A percentile compares a stretch with the other conserved stretches of the same genome.
These are phyloP conservation scores for Neodiprion pinetum DNA, from an alignment of 1,140 invertebrate species.

Conservation along the genomic window DNA sequence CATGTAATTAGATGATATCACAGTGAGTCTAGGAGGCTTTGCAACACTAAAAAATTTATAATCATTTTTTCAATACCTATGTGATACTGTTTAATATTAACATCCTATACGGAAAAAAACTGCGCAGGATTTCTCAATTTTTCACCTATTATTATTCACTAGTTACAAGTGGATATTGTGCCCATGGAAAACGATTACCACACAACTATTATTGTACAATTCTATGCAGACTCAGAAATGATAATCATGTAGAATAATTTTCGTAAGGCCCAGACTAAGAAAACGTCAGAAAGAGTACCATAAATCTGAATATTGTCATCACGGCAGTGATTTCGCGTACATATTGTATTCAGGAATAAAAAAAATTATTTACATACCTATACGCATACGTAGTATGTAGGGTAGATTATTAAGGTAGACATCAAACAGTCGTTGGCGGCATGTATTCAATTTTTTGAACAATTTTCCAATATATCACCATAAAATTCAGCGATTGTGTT, in stretches of 20 bases:
- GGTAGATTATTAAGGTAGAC: not conserved
- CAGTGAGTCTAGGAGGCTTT: not conserved
- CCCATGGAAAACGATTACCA: no score
- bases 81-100: no score
- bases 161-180: not conserved
- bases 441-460: not conserved
- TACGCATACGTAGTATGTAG: no score
- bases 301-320: not conserved
- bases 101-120: not conserved
- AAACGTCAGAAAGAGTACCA: constrained; percentile 1
- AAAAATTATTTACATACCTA: not conserved
- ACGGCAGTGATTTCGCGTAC: not conserved
- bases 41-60: not conserved
- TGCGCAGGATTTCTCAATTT: not conserved
- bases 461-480: not conserved
- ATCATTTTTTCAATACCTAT: not conserved
- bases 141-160: not conserved
- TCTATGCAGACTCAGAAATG: no score
- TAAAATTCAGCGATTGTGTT: not conserved
- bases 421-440: not conserved
- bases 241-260: not conserved
- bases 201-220: no score
- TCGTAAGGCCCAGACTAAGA: not conserved
- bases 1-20: constrained; percentile 4
- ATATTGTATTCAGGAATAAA: not conserved